Evolutionary conservation across 2,888 invertebrate species (phyloP).

Genomic region (Clusia tigrina): DNA sequence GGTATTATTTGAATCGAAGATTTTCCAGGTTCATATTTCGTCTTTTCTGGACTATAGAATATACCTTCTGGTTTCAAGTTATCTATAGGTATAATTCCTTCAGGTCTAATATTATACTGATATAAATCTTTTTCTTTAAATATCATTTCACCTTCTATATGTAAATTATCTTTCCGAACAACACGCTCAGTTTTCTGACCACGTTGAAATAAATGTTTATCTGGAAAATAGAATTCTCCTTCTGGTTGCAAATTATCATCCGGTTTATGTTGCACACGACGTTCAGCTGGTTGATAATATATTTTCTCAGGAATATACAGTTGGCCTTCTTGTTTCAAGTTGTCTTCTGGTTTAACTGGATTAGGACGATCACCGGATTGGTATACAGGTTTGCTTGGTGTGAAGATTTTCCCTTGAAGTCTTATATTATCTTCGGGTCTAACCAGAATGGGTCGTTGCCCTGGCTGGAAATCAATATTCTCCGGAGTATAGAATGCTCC

Average conservation of each 20-base stretch:
- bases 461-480: constrained; percentile 62
- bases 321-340: constrained; percentile 67
- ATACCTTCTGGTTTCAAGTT: constrained; percentile 54
- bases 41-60: constrained; percentile 55
- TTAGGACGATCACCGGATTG: constrained; percentile 63
- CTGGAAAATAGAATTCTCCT: constrained; percentile 67
- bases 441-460: too few relatives aligned
- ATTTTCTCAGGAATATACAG: constrained; percentile 64
- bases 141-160: constrained; percentile 66
- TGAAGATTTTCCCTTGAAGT: constrained; percentile 66
- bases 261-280: constrained; percentile 65
- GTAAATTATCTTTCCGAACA: constrained; percentile 63
- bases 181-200: constrained; percentile 63
- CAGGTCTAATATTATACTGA: constrained; percentile 60
- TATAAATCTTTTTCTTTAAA: constrained; percentile 61
- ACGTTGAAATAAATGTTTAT: constrained; percentile 63
- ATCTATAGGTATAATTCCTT: constrained; percentile 36
- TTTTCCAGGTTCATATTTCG: constrained; percentile 58
- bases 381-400: constrained; percentile 65
- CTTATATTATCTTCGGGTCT: too few relatives aligned
- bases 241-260: constrained; percentile 68
- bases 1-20: constrained; percentile 64
- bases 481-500: constrained; percentile 67
- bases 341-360: constrained; percentile 66
- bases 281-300: constrained; percentile 65